Evolutionary conservation across 1,140 invertebrate species (phyloP).

Genomic region (Elysia chlorotica): DNA sequence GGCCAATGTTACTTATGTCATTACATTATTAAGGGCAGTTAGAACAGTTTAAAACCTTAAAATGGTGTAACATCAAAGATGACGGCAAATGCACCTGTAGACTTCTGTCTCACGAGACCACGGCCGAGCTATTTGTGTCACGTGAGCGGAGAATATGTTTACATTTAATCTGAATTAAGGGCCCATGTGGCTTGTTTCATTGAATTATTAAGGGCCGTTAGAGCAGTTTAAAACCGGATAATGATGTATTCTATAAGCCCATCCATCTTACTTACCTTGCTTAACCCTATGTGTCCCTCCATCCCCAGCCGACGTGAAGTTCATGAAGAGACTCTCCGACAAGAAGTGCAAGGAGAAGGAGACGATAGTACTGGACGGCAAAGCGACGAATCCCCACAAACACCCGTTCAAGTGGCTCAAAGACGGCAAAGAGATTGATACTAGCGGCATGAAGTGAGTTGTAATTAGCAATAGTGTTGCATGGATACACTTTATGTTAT

Average conservation of each 20-base stretch:
- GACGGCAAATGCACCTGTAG: constrained; percentile 88
- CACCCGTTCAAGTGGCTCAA: constrained; percentile 92
- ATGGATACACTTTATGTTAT: too few species aligned
- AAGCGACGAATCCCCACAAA: constrained; percentile 89
- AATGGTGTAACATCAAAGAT: constrained; percentile 80
- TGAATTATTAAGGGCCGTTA: too few species aligned
- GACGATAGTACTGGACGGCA: constrained; percentile 86
- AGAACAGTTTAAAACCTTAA: neutral
- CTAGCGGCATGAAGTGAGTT: too few species aligned
- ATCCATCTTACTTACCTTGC: too few species aligned
- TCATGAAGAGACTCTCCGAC: constrained; percentile 96
- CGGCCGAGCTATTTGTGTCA: constrained; percentile 89
- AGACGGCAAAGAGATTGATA: constrained; percentile 73
- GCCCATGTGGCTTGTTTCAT: too few species aligned
- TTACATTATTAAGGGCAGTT: too few species aligned
- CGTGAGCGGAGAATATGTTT: constrained; percentile 72
- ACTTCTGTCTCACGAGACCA: constrained; percentile 89
- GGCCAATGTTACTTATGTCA: too few species aligned
- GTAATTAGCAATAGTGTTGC: too few species aligned
- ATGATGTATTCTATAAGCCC: too few species aligned
- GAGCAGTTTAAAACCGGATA: neutral
- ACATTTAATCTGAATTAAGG: too few species aligned
- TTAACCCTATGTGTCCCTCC: too few species aligned
- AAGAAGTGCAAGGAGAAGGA: constrained; percentile 88
- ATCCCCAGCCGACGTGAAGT: constrained; percentile 84